Percentiles rank a stretch among this genome's conserved stretches.
These are phyloP conservation scores for Vespertilio murinus DNA, from an alignment of 2,797 vertebrate genomes.

Conservation along the genomic window DNA sequence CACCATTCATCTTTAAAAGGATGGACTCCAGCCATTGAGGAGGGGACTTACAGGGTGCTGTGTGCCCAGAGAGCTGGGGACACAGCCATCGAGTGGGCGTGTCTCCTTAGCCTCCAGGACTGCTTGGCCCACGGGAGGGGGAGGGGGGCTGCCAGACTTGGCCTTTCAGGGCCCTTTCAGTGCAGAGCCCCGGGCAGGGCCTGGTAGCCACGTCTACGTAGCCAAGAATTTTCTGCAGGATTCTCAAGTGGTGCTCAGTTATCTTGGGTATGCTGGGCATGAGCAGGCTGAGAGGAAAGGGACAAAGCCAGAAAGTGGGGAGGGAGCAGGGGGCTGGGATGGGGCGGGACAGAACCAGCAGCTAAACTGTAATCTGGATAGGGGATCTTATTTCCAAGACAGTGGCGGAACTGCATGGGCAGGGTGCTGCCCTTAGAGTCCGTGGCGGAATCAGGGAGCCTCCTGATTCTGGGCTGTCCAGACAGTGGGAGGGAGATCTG, in stretches of 20 bases:
- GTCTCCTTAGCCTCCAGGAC: background rate
- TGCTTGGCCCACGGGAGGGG: background rate
- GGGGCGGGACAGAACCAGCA: background rate
- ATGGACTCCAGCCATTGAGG: background rate
- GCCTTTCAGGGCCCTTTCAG: background rate
- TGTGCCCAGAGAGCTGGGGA: background rate
- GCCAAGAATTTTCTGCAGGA: background rate
- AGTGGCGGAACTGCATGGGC: background rate
- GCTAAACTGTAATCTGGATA: background rate
- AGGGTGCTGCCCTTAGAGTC: background rate
- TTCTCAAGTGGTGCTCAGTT: background rate
- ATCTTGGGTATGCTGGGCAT: background rate
- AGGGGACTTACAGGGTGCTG: background rate
- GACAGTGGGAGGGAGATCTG: background rate
- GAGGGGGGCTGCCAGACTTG: background rate
- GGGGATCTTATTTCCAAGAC: background rate
- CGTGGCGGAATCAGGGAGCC: background rate
- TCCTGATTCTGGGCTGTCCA: background rate
- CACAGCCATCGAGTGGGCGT: fast-evolving
- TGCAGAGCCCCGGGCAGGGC: background rate
- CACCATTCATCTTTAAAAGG: background rate
- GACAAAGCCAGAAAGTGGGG: background rate
- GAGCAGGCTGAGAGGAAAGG: background rate
- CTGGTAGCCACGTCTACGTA: background rate
- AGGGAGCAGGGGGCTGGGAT: fast-evolving